A percentile compares a stretch with the other conserved stretches of the same genome.
Evolutionary conservation across 2,888 invertebrate species (phyloP).

Genomic region (Tenthredo mesomela): DNA sequence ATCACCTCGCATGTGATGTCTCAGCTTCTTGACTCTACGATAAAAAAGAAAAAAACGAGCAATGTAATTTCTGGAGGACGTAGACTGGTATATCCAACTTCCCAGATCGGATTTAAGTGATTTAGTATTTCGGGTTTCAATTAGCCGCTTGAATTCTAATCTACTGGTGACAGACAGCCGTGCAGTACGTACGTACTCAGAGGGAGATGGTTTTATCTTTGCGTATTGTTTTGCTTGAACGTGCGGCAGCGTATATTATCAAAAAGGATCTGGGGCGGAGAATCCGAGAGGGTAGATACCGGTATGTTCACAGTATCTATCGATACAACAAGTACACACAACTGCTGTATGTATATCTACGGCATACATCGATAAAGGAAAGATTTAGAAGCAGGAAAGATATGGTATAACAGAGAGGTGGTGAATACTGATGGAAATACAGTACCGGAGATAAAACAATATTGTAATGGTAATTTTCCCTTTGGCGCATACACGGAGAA

Average conservation of each 20-base stretch:
- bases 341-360: neutral
- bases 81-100: slow-evolving; percentile 7
- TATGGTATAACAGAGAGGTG: neutral
- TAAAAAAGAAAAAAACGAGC: neutral
- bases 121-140: slow-evolving; percentile 10
- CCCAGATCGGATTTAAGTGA: slow-evolving; percentile 9
- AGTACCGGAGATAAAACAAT: slow-evolving; percentile 40
- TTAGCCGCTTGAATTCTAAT: slow-evolving; percentile 25
- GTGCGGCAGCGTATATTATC: neutral
- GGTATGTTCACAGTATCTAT: neutral
- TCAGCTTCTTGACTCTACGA: neutral
- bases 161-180: slow-evolving; percentile 25
- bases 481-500: too few relatives aligned
- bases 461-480: slow-evolving; percentile 36
- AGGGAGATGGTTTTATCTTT: slow-evolving; percentile 8
- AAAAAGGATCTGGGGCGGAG: neutral
- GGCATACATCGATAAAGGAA: neutral
- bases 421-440: slow-evolving; percentile 5
- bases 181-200: neutral
- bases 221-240: neutral
- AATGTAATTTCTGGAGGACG: neutral
- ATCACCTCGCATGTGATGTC: neutral
- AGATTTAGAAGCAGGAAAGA: neutral
- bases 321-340: neutral
- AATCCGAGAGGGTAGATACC: neutral